A percentile compares a stretch with the other conserved stretches of the same genome.
These are phyloP conservation scores for Hemistola chrysoprasaria DNA, from an alignment of 2,888 invertebrate species.

Conservation along the genomic window DNA sequence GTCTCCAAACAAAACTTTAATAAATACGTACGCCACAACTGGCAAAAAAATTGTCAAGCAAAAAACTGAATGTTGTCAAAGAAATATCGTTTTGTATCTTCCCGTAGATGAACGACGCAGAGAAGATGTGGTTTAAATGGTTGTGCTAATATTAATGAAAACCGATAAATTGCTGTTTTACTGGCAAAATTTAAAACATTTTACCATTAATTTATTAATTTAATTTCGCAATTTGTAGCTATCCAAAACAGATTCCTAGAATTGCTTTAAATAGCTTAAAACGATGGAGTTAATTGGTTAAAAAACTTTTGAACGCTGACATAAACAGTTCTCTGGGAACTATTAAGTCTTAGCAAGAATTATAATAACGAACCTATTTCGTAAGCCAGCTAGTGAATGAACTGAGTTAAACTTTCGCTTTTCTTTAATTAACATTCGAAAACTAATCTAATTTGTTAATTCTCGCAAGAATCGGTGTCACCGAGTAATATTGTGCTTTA, in stretches of 20 bases:
- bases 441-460: conserved; percentile 39
- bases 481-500: conserved; percentile 20
- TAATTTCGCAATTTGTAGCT: neutral
- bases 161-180: too few species aligned
- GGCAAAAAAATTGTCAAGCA: too few species aligned
- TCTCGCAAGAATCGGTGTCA: conserved; percentile 18
- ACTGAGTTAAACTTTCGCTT: conserved; percentile 36
- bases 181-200: too few species aligned
- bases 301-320: conserved; percentile 15
- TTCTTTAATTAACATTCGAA: conserved; percentile 39
- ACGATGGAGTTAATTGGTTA: neutral
- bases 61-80: too few species aligned
- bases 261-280: neutral
- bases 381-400: conserved; percentile 31
- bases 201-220: too few species aligned
- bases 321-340: conserved; percentile 13
- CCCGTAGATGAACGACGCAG: too few species aligned
- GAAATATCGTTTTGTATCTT: too few species aligned
- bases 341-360: conserved; percentile 29
- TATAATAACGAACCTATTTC: conserved; percentile 26
- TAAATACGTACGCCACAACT: too few species aligned
- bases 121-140: too few species aligned
- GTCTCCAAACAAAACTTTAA: too few species aligned
- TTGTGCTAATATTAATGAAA: too few species aligned
- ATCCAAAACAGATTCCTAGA: neutral